These are phyloP conservation scores for Melieria omissa DNA, from an alignment of 2,888 invertebrate genomes.

Conservation along the genomic window DNA sequence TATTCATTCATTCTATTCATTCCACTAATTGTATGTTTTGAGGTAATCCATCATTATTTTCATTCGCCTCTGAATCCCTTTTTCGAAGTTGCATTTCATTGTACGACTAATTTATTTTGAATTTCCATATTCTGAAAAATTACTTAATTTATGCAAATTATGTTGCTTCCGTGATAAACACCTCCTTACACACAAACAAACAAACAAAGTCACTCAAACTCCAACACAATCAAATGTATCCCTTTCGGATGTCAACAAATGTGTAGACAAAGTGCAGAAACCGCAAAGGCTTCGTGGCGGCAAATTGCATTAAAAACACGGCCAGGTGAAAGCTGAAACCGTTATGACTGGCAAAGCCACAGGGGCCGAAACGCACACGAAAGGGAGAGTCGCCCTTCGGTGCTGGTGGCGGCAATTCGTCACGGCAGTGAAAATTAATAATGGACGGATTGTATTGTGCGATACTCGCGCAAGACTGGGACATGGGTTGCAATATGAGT, in stretches of 20 bases:
- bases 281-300: conserved; percentile 11
- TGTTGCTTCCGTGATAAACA: conserved; percentile 34
- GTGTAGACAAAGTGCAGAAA: conserved; percentile 22
- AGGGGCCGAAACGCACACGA: neutral
- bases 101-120: neutral
- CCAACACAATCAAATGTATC: neutral
- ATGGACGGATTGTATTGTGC: neutral
- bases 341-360: neutral
- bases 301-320: conserved; percentile 7
- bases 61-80: too few species aligned
- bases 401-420: conserved; percentile 1
- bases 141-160: conserved; percentile 16
- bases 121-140: neutral
- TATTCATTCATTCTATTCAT: too few species aligned
- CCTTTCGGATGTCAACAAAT: neutral
- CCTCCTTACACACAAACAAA: neutral
- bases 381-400: conserved; percentile 1
- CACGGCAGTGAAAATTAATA: conserved; percentile 4
- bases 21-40: too few species aligned
- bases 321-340: conserved; percentile 33
- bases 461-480: too few species aligned
- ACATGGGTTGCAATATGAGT: neutral
- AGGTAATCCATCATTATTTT: too few species aligned
- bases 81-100: too few species aligned
- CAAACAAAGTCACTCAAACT: neutral